Percentiles rank a stretch among this genome's conserved stretches.
phyloP scores from a whole-genome alignment of 2,888 invertebrate genomes.

The Caenorhabditis sp. region DNA sequence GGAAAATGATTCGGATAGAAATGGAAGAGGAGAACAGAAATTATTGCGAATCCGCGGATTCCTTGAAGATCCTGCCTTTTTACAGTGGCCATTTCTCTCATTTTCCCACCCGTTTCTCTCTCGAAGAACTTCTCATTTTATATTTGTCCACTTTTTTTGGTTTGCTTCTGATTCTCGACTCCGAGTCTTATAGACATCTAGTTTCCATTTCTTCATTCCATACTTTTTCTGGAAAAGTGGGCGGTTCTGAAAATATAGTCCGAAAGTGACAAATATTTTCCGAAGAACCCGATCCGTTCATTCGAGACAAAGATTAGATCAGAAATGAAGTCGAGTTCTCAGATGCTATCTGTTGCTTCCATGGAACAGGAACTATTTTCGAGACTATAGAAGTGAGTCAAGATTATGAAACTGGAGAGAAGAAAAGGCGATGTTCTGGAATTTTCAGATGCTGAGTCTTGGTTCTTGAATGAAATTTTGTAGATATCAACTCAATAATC shows the following conservation, averaged over 20 bases:
- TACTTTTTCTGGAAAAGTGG: not conserved
- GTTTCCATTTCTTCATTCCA: not conserved
- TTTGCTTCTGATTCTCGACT: not conserved
- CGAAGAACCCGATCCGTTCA: not conserved
- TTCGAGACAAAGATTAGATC: not conserved
- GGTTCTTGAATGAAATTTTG: too few species aligned
- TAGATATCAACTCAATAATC: too few species aligned
- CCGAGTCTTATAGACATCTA: not conserved
- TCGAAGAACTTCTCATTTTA: too few species aligned
- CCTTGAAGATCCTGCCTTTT: constrained; percentile 51
- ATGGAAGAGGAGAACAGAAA: constrained; percentile 62
- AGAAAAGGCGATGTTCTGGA: too few species aligned
- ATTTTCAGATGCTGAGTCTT: too few species aligned
- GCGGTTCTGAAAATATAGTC: not conserved
- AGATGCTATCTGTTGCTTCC: not conserved
- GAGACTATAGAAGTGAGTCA: too few species aligned
- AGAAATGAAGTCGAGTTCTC: not conserved
- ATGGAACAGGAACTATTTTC: not conserved
- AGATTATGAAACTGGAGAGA: too few species aligned
- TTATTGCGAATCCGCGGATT: constrained; percentile 66
- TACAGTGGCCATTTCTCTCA: too few species aligned
- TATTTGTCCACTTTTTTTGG: too few species aligned
- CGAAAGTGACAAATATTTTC: not conserved
- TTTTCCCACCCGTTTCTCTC: too few species aligned
- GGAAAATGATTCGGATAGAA: constrained; percentile 52